Percentiles rank a stretch among this genome's conserved stretches.
phyloP scores from a whole-genome alignment of 1,140 invertebrate species.

The Babylonia areolata region DNA sequence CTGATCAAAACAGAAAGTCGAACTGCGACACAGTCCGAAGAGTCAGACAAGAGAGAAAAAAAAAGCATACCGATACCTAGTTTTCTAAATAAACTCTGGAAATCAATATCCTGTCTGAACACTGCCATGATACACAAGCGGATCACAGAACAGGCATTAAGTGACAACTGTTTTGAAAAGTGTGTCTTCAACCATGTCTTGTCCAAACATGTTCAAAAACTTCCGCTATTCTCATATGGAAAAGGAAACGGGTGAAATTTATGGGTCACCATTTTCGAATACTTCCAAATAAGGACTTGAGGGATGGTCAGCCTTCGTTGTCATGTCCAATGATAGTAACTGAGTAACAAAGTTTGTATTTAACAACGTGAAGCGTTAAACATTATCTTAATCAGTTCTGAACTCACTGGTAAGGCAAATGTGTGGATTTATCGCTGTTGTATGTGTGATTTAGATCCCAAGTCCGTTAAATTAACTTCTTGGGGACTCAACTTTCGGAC shows the following conservation, averaged over 20 bases:
- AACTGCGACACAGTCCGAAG: background rate
- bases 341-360: background rate
- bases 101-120: slow-evolving; percentile 59
- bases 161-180: background rate
- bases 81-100: slow-evolving; percentile 65
- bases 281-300: slow-evolving; percentile 6
- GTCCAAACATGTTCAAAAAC: slow-evolving; percentile 66
- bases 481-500: no score
- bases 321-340: no score
- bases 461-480: no score
- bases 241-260: background rate
- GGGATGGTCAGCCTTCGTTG: background rate
- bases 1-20: background rate
- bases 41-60: slow-evolving; percentile 1
- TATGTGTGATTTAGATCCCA: no score
- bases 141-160: background rate
- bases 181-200: slow-evolving; percentile 22
- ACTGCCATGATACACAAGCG: background rate
- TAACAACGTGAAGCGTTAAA: background rate
- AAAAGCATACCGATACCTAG: slow-evolving; percentile 50
- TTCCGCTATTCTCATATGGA: slow-evolving; percentile 56
- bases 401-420: no score
- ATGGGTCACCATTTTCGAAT: background rate
- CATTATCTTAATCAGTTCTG: no score
- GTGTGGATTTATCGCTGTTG: no score